phyloP scores from a whole-genome alignment of 2,113 vertebrate genomes.

The Pterocles gutturalis region DNA sequence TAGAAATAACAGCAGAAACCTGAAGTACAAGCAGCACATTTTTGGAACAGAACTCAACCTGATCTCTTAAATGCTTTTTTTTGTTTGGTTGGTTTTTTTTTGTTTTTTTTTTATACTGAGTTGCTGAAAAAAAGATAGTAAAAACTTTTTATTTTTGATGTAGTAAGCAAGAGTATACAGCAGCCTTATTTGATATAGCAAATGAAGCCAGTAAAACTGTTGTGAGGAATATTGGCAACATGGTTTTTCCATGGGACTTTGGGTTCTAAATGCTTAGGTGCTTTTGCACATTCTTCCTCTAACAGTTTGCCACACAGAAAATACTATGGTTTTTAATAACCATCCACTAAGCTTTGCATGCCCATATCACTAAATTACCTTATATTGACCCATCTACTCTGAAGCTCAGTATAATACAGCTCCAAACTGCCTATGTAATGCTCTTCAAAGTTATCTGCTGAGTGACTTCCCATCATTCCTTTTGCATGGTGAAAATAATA shows the following conservation, averaged over 20 bases:
- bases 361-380: not conserved
- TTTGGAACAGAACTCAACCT: not conserved
- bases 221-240: not conserved
- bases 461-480: not conserved
- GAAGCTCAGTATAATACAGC: not conserved
- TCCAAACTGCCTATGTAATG: not conserved
- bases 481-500: not conserved
- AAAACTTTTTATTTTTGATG: not conserved
- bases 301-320: not conserved
- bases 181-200: not conserved
- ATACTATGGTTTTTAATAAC: rapidly evolving
- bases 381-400: not conserved
- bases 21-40: not conserved
- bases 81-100: too few relatives aligned
- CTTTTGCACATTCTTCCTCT: not conserved
- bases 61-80: not conserved
- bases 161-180: not conserved
- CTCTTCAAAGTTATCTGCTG: not conserved
- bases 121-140: not conserved
- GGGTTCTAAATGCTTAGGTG: not conserved
- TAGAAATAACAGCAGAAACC: not conserved
- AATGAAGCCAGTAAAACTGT: not conserved
- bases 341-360: not conserved
- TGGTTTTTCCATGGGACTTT: not conserved
- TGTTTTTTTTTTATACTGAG: not conserved